Base-by-base conservation (phyloP, 1,140 invertebrate genomes). In the Bombus breviceps region DNA sequence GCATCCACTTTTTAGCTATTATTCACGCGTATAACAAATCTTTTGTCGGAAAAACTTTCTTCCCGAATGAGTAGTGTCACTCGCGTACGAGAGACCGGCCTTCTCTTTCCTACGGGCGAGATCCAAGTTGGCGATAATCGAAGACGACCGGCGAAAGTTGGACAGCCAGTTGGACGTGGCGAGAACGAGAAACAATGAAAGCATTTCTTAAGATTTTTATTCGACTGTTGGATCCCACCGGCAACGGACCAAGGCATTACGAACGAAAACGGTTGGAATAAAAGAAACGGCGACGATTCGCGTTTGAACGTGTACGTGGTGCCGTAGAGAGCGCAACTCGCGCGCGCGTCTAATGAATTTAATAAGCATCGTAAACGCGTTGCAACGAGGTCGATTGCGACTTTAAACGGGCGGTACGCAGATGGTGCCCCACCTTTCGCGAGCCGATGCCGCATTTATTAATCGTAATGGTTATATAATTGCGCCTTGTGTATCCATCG, bases 311-410 rank as follows among this genome's bases (percentile, higher is more conserved):
- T 12, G 87, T 41, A 72, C 37, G 13, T 39, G 15, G 25, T 74
- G 22, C 34, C 47, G 47, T 47, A 15, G 57, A 25, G 34, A 13
- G 18, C 5, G 10, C 12, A 28, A 37, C 9, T 13, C 2, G 37
- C 34, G 78, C 2, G 37, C 34, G 78, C 28, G 53, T 53, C 81
- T 78, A 84, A 84, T 83, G 83, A 81, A 86, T 91, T 90, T 90
- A 89, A 90, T 88, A 86, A 90, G 85, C 86, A 69, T 83, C 79
- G 74, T 89, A 86, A 84, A 89, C 84, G 87, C 68, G 64, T 88
- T 64, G 88, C 62, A 83, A 72, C 71, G 64, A 69, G 73, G 83
- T 81, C 85, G 78, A 91, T 88, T 79, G 90, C 68, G 88, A 88
- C 72, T 91, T 91, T 92, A 88, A 92, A 89, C 86, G 86, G 59